phyloP scores from a whole-genome alignment of 2,113 vertebrate genomes.

The Brevimyrus niger region DNA sequence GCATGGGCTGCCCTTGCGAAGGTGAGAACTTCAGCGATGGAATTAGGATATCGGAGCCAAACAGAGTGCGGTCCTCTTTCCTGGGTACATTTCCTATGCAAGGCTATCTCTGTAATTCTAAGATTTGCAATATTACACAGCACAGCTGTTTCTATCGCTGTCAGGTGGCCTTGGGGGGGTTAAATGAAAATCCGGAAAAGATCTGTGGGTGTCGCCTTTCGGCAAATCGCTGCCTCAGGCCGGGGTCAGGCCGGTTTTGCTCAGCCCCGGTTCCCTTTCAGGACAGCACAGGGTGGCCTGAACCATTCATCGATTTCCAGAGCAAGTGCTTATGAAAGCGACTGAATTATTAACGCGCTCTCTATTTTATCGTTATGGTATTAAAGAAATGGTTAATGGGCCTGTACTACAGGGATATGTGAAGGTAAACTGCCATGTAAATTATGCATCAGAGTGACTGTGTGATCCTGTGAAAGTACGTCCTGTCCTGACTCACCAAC shows the following conservation, averaged over 20 bases:
- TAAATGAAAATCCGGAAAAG: neutral
- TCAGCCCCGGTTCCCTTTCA: neutral
- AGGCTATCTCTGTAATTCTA: neutral
- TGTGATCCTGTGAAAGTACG: slow-evolving; percentile 34
- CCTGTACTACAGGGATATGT: slow-evolving; percentile 31
- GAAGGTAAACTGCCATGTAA: slow-evolving; percentile 49
- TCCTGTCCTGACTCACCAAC: neutral
- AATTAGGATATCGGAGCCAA: neutral
- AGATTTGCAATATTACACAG: neutral
- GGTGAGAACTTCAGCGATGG: neutral
- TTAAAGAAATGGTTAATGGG: slow-evolving; percentile 48
- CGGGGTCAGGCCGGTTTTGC: neutral
- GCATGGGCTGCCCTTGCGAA: neutral
- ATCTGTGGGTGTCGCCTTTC: neutral
- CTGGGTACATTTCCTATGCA: neutral
- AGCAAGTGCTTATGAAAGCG: neutral
- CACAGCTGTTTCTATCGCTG: neutral
- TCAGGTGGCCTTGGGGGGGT: neutral
- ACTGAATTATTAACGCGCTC: neutral
- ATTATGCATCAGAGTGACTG: slow-evolving; percentile 51
- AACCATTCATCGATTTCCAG: neutral
- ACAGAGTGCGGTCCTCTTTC: neutral
- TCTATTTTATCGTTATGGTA: slow-evolving; percentile 47
- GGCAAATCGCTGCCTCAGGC: neutral
- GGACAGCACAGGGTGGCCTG: neutral